Base-by-base conservation (phyloP, 2,797 vertebrate species). In the Diplodus sargus region DNA sequence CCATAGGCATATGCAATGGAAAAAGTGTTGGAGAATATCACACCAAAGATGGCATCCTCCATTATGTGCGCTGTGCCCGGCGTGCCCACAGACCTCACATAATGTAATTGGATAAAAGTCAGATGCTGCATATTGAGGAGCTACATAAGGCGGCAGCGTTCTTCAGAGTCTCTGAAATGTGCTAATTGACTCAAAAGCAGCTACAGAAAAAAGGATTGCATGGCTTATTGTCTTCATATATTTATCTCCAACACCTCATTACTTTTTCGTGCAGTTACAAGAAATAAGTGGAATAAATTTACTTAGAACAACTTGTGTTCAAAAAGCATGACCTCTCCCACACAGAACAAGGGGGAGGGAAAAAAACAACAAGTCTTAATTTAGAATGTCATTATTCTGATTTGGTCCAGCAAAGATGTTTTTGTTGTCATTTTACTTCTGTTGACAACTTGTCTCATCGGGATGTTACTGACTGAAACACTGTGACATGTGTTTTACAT, bases 211-310 rank as follows among this genome's bases (percentile, higher is more conserved):
- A 84, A 79, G 64, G 56, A 88, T 69, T 69, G 89, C 86, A 82
- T 57, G 85, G 78, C 79, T 90, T 90, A 87, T 89, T 87, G 90
- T 91, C 90, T 91, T 89, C 87, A 81, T 85, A 87, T 84, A 91
- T 90, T 92, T 89, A 93, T 94, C 91, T 91, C 74, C 70, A 85
- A 82, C 90, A 92, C 88, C 90, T 93, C 91, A 93, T 93, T 93
- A 92, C 85, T 90, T 93, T 91, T 91, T 90, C 10, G 20, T 86
- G 87, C 86, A 30, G 84, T 92, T 91, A 91, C 91, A 89, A 91
- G 90, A 92, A 92, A 92, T 88, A 91, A 91, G 86, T 86, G 90
- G 89, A 93, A 93, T 94, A 89, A 86, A 92, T 92, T 90, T 94
- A 90, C 87, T 89, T 73, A 87, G 69, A 82, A 87, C 90, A 87